Conservation (phyloP, 2,888 invertebrate genomes). For the Chalcis sispes region DNA sequence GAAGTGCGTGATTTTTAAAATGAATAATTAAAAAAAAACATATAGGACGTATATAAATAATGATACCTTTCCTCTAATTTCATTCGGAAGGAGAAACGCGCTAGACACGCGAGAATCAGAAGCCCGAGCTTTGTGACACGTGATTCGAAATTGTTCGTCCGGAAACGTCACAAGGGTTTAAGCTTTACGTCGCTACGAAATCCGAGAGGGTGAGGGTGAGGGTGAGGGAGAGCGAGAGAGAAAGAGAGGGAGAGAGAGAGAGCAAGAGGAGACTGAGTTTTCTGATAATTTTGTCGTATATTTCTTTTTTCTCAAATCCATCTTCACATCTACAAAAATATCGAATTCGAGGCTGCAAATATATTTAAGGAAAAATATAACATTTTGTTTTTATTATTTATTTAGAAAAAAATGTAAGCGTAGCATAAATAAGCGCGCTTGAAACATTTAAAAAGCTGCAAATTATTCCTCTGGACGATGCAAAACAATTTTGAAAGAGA, state of each 20-base stretch:
- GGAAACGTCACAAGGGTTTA: constrained; percentile 50
- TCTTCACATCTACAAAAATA: neutral
- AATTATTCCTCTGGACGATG: no score
- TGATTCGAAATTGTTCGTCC: constrained; percentile 54
- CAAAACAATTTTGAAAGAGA: no score
- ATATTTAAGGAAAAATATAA: neutral
- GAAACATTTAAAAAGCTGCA: no score
- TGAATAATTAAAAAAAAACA: neutral
- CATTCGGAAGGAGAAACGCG: constrained; percentile 7
- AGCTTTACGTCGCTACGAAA: constrained; percentile 39
- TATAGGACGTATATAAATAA: neutral
- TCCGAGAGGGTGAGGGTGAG: constrained; percentile 5
- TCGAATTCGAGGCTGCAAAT: neutral
- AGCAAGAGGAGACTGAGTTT: neutral
- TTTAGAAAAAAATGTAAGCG: no score
- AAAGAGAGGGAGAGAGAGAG: neutral
- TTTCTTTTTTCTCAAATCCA: constrained; percentile 16
- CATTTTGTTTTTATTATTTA: no score
- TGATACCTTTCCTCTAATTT: constrained; percentile 1
- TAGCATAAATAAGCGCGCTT: no score
- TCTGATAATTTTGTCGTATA: constrained; percentile 37
- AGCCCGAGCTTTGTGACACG: constrained; percentile 41
- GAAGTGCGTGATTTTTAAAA: neutral
- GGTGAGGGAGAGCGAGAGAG: neutral
- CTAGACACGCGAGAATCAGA: constrained; percentile 28